Evolutionary conservation across 2,888 invertebrate genomes (phyloP), one percentile per base, ranked within the genome.

Genomic region (Choristoneura rosaceana): DNA sequence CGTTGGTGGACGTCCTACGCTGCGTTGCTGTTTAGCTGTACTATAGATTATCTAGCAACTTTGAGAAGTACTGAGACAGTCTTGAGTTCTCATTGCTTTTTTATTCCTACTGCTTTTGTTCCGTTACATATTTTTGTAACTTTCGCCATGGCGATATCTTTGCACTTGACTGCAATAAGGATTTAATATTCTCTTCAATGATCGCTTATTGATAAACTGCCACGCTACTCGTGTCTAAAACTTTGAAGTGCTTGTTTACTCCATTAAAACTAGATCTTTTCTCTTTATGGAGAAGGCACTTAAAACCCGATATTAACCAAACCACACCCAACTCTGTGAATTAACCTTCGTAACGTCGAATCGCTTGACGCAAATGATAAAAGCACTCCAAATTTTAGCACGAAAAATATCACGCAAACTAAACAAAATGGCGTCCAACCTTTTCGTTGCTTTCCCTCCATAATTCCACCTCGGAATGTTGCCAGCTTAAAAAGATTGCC

Each of bases 351-450:
- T 15, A n/a, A 3, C 17, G 15, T 17, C 15, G 7, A 15, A n/a
- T n/a, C 58, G 43, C 58, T 58, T 58, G 58, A 25, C 43, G 52
- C 2, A 2, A 1, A 4, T 12, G 4, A 41, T 41, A 50, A 15
- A 60, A 52, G 66, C 58, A 63, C 62, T 62, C 71, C 62, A 71
- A 71, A 67, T 63, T 33, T 62, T 45, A 67, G 10, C 62, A 71
- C 71, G n/a, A 63, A 60, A 14, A 38, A 59, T 43, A 61, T 14
- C 38, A 71, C 45, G 62, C 45, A 62, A 38, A 67, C 50, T 68
- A 71, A 71, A 71, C 55, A 71, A 50, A 50, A 65, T 33, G 55
- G 61, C 67, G 3, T 34, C 47, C 8, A 52, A 25, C 10, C 34
- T 15, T 8, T 41, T 34, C 38, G 8, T 9, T n/a, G 12, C 14